phyloP scores from a whole-genome alignment of 64 coral and sea anemone species.

The Anthopleura sola region DNA sequence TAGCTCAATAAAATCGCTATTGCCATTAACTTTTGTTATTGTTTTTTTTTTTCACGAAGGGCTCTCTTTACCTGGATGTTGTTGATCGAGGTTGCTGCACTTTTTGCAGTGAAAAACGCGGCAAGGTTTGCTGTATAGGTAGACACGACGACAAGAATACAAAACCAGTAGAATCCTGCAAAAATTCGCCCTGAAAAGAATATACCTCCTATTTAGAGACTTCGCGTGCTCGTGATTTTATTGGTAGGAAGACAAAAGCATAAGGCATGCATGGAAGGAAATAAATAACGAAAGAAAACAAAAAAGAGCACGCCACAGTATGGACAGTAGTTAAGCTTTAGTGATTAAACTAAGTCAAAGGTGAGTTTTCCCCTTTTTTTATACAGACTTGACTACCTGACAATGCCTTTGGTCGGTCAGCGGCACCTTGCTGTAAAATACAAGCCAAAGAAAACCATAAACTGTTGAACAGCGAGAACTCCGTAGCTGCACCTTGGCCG shows the following conservation, averaged over 20 bases:
- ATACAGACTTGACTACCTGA: slow-evolving; percentile 36
- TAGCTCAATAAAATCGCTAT: too few species aligned
- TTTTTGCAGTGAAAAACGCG: slow-evolving; percentile 64
- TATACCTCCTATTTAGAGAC: too few species aligned
- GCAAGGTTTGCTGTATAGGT: slow-evolving; percentile 80
- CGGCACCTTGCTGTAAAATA: slow-evolving; percentile 70
- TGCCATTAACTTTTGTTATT: too few species aligned
- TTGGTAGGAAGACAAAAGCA: too few species aligned
- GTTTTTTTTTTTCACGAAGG: too few species aligned
- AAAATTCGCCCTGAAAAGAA: slow-evolving; percentile 58
- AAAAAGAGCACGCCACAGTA: too few species aligned
- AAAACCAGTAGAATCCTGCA: slow-evolving; percentile 70
- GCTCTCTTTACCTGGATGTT: slow-evolving; percentile 36
- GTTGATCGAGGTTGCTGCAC: slow-evolving; percentile 22
- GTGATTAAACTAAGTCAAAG: too few species aligned
- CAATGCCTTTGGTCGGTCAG: slow-evolving; percentile 40
- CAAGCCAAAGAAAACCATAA: slow-evolving; percentile 77
- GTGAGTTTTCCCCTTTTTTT: too few species aligned
- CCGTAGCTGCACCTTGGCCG: slow-evolving; percentile 13
- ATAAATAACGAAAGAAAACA: too few species aligned
- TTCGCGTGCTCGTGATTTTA: too few species aligned
- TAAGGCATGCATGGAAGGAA: too few species aligned
- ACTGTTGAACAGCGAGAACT: slow-evolving; percentile 67
- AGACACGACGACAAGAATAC: slow-evolving; percentile 67
- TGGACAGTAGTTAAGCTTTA: too few species aligned